A percentile compares a stretch with the other conserved stretches of the same genome.
Evolutionary conservation across 2,113 vertebrate genomes (phyloP).

Genomic region (Turdus rufiventris): DNA sequence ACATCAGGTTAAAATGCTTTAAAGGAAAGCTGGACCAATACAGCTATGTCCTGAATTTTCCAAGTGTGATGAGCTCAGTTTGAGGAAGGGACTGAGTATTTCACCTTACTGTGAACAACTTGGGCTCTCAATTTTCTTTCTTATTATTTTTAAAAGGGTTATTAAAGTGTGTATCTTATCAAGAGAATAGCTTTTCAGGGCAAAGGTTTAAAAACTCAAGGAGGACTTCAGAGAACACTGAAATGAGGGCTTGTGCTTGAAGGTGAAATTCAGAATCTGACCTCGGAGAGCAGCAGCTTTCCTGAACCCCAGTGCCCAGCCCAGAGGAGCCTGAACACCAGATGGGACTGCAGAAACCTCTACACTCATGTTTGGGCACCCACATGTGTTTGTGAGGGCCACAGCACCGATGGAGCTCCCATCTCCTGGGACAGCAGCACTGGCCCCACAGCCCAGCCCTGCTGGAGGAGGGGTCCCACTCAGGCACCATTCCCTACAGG

Average conservation of each 20-base stretch:
- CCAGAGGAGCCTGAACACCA: neutral
- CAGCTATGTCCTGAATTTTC: conserved; percentile 5
- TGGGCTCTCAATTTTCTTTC: neutral
- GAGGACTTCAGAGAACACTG: neutral
- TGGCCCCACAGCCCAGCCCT: neutral
- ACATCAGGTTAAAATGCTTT: conserved; percentile 43
- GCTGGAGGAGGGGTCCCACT: neutral
- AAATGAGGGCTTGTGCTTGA: neutral
- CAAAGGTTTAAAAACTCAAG: neutral
- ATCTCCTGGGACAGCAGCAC: neutral
- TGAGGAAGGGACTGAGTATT: neutral
- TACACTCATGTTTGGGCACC: neutral
- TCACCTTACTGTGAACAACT: neutral
- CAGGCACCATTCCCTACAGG: fast-evolving
- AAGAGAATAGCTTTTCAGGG: neutral
- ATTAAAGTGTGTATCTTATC: neutral
- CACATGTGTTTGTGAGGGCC: neutral
- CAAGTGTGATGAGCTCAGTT: conserved; percentile 23
- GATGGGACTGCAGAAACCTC: neutral
- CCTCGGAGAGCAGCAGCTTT: too few species aligned
- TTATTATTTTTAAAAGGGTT: neutral
- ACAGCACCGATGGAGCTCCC: neutral
- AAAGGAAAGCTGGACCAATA: conserved; percentile 21
- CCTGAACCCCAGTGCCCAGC: neutral
- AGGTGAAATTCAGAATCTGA: neutral